Base-by-base conservation (phyloP, 1,140 invertebrate genomes). In the Lasioglossum albipes region DNA sequence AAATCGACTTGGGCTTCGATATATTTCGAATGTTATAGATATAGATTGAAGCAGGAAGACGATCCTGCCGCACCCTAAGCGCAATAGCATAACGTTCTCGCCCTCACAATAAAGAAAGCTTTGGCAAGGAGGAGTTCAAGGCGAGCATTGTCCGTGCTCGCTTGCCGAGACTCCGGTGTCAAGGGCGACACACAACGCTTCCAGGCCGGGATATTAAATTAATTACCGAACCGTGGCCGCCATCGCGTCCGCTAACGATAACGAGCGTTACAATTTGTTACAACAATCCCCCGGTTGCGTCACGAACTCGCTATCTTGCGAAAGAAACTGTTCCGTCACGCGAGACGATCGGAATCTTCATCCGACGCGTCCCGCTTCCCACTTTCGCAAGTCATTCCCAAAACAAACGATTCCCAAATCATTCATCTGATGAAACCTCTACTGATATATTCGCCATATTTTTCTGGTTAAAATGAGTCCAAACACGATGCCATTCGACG, bases 141-240 rank as follows among this genome's bases (percentile, higher is more conserved):
- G 88, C 81, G 64, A 66, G 83, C 83, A 92, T 92, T 92, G 91
- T 92, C 74, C 83, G 89, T 91, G 89, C 31, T 89, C 88, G 89
- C 71, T 42, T 68, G 82, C 86, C 90, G 91, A 87, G 87, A 91
- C 89, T 91, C 89, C 81, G 88, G 86, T 89, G 85, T 90, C 91
- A 92, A 92, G 90, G 90, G 84, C 88, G 76, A 65, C 73, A 45
- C 27, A n/a, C 7, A 7, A 4, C 54, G 36, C 59, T 66, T 41
- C n/a, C 66, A 57, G 45, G 57, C 82, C 22, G 31, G 66, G 57
- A 84, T 77, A 87, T 87, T 87, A 87, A 87, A 87, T 87, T 84
- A 81, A 87, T 87, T 80, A 78, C 62, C 85, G 75, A 81, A 84
- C 73, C 85, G 73, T 86, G 61, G 70, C 84, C 65, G 41, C 72